These are phyloP conservation scores for Acanthis flammea DNA, from an alignment of 2,797 vertebrate species.

Conservation along the genomic window DNA sequence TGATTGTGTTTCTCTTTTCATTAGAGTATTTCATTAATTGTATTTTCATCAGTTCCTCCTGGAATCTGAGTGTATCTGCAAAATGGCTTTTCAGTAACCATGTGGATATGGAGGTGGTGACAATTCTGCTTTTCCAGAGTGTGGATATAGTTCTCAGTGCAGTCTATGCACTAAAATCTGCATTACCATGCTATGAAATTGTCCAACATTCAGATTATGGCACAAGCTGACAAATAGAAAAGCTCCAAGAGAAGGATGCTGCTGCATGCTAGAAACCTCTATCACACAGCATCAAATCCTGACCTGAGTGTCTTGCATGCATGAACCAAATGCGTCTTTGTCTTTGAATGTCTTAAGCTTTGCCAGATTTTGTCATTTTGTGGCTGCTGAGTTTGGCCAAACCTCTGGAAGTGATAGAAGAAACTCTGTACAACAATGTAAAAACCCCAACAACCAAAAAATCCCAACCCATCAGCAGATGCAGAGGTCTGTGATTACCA, in stretches of 20 bases:
- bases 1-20: neutral
- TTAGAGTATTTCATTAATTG: slow-evolving; percentile 3
- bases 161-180: neutral
- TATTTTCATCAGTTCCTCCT: neutral
- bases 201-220: neutral
- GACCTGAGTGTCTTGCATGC: neutral
- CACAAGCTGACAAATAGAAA: neutral
- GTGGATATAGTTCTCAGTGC: neutral
- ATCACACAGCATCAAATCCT: neutral
- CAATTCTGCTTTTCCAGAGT: neutral
- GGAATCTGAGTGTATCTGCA: neutral
- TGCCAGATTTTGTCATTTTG: neutral
- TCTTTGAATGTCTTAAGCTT: neutral
- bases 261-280: neutral
- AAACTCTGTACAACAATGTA: neutral
- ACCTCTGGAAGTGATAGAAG: neutral
- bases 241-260: neutral
- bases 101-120: neutral
- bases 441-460: neutral
- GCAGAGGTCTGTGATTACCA: neutral
- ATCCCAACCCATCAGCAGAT: neutral
- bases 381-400: neutral
- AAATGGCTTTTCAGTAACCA: neutral
- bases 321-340: neutral
- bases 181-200: neutral